phyloP scores from a whole-genome alignment of 1,140 invertebrate species.

The Platyura marginata region DNA sequence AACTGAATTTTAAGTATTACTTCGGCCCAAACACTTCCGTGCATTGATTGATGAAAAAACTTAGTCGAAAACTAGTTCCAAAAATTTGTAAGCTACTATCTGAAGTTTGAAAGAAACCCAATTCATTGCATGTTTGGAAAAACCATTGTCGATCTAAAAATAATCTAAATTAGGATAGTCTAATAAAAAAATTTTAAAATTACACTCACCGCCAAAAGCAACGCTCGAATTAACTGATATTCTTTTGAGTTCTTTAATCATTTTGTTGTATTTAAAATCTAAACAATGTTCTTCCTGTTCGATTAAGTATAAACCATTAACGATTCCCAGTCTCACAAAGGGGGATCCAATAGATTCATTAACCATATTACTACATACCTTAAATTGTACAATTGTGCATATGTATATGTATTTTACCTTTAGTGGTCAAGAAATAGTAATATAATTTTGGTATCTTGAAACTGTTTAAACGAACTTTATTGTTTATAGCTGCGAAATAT shows the following conservation, averaged over 20 bases:
- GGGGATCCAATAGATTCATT: conserved; percentile 35
- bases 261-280: conserved; percentile 64
- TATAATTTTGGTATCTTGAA: no score
- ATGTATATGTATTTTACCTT: no score
- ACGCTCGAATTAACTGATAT: conserved; percentile 34
- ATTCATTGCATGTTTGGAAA: conserved; percentile 92
- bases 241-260: conserved; percentile 52
- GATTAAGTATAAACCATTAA: conserved; percentile 52
- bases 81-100: background rate
- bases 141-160: conserved; percentile 78
- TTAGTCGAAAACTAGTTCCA: background rate
- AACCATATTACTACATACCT: conserved; percentile 53
- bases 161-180: no score
- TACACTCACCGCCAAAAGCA: conserved; percentile 26
- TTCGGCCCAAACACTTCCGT: background rate
- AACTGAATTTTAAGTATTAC: background rate
- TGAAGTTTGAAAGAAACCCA: conserved; percentile 87
- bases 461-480: no score
- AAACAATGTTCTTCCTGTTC: conserved; percentile 55
- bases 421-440: no score
- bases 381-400: no score
- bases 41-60: background rate
- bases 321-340: conserved; percentile 47
- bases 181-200: no score
- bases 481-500: no score